Evolutionary conservation across 2,797 vertebrate genomes (phyloP), one percentile per base, ranked within the genome.

Genomic region (Lemur catta): DNA sequence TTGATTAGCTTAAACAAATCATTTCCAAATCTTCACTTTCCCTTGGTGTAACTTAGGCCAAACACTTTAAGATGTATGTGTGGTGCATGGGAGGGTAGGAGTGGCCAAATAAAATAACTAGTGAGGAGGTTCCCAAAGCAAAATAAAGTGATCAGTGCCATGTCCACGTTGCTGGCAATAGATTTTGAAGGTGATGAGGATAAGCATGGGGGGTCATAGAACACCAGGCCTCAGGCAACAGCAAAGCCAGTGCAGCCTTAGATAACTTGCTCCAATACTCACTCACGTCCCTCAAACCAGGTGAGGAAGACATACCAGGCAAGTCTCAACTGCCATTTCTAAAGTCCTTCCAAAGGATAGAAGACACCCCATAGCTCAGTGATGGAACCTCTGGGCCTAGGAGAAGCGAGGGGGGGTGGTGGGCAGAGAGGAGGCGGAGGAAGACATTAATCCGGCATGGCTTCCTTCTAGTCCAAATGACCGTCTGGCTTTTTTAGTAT

Each of bases 381-480:
- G 38, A 85, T 91, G 72, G 87, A 95, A 85, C 33, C 72, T 96
- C 71, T 88, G 63, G 95, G 89, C 76, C 84, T 90, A 92, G 63
- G 59, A 96, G 82, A 80, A 93, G 30, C 11, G n/a, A 78, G 35
- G 63, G 33, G 20, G 43, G 63, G 43, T 33, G 43, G 57, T 59
- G 26, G 57, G 57, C 24, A 28, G 50, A 18, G 33, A 59, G 57
- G 71, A 75, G 82, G 72, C 35, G 90, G 69, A 97, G 75, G 90
- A 95, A 97, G 89, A 63, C 89, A 88, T 84, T 67, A 91, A 80
- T 96, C 75, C 43, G 6, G 55, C 38, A 95, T 76, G 75, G 87
- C 41, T 96, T 95, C 81, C 81, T 93, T 97, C 46, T 82, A 91
- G 81, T 95, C n/a, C 85, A 79, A 92, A 96, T 92, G 81, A 94